phyloP scores from a whole-genome alignment of 2,113 vertebrate genomes.

The Tamias sibiricus region DNA sequence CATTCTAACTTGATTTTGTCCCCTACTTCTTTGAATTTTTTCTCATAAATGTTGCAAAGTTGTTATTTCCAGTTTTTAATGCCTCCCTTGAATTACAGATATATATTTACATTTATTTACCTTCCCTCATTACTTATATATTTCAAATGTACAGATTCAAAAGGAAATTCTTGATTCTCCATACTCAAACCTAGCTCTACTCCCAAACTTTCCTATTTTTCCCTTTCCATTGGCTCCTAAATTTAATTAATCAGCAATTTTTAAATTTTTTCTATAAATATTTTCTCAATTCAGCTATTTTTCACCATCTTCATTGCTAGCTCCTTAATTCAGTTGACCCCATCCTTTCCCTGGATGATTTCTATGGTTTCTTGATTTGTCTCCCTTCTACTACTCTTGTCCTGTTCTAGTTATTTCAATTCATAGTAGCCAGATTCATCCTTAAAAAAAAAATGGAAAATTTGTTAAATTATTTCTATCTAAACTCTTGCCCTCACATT shows the following conservation, averaged over 20 bases:
- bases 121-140: background rate
- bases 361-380: background rate
- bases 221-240: background rate
- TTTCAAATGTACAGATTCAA: background rate
- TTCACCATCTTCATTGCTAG: background rate
- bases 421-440: background rate
- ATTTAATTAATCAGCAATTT: background rate
- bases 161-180: background rate
- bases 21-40: background rate
- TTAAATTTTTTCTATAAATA: background rate
- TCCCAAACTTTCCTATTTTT: background rate
- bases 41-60: background rate
- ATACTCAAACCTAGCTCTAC: background rate
- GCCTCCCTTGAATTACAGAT: background rate
- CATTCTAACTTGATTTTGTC: background rate
- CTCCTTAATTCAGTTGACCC: background rate
- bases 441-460: conserved; percentile 40
- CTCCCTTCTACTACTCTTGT: background rate
- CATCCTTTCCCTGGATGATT: background rate
- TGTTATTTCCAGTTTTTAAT: background rate
- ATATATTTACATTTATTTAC: background rate
- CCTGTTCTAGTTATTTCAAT: background rate
- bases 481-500: background rate
- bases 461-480: background rate
- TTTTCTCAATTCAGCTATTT: conserved; percentile 18